Percentiles rank a stretch among this genome's conserved stretches.
Evolutionary conservation across 2,888 invertebrate genomes (phyloP).

Genomic region (Eupithecia abbreviata): DNA sequence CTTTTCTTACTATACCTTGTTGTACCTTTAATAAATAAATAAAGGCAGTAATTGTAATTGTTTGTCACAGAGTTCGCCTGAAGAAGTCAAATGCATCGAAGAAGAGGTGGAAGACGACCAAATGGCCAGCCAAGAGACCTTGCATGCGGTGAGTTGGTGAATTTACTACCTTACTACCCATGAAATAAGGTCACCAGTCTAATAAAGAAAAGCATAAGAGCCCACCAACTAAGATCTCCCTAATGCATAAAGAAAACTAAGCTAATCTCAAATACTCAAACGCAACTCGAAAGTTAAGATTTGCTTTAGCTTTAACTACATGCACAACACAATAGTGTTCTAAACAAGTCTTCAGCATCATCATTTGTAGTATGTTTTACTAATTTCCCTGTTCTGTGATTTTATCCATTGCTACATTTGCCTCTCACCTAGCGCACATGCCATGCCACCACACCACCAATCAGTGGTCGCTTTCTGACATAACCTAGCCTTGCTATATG

Average conservation of each 20-base stretch:
- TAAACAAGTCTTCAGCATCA: too few species aligned
- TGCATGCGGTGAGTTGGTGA: constrained; percentile 68
- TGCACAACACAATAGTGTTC: too few species aligned
- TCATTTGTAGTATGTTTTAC: too few species aligned
- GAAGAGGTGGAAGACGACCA: constrained; percentile 87
- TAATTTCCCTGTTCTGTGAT: too few species aligned
- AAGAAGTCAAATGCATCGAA: constrained; percentile 88
- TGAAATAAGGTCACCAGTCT: background rate
- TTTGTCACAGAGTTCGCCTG: constrained; percentile 83
- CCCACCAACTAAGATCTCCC: background rate
- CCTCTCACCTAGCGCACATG: too few species aligned
- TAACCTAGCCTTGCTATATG: too few species aligned
- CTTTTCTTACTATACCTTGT: too few species aligned
- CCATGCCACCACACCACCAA: too few species aligned
- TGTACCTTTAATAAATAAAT: too few species aligned
- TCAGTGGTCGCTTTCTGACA: too few species aligned
- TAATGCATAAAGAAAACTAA: background rate
- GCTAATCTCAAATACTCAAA: background rate
- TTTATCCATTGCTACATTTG: too few species aligned
- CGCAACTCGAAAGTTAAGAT: background rate
- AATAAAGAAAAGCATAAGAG: background rate
- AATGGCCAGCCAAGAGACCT: constrained; percentile 79
- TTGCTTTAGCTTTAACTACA: too few species aligned
- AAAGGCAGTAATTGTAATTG: background rate
- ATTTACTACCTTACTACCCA: constrained; percentile 5